phyloP scores from a whole-genome alignment of 2,888 invertebrate species.

The Microdon myrmicae region DNA sequence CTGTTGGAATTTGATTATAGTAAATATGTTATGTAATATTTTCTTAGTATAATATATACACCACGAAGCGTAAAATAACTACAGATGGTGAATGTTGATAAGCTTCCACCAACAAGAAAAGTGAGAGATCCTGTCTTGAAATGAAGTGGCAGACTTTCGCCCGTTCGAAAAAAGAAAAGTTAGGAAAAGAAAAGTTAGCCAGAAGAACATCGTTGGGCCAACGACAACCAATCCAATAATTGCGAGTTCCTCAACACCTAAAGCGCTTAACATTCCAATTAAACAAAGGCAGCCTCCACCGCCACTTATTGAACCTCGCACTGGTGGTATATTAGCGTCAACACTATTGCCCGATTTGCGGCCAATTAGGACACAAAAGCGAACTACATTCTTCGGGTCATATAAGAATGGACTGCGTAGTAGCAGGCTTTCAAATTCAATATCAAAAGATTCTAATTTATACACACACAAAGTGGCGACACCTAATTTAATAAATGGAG shows the following conservation, averaged over 20 bases:
- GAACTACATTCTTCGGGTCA: conserved; percentile 47
- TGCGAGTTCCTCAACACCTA: conserved; percentile 21
- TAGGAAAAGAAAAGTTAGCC: too few relatives aligned
- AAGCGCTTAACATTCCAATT: conserved; percentile 56
- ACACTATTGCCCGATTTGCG: conserved; percentile 53
- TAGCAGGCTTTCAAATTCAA: conserved; percentile 33
- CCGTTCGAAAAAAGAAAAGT: too few relatives aligned
- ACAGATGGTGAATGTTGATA: too few relatives aligned
- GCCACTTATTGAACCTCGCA: conserved; percentile 55
- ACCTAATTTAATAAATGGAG: conserved; percentile 25
- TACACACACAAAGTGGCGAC: conserved; percentile 21
- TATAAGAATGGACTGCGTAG: conserved; percentile 41
- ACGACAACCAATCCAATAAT: too few relatives aligned
- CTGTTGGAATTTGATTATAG: too few relatives aligned
- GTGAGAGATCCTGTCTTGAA: too few relatives aligned
- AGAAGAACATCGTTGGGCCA: too few relatives aligned
- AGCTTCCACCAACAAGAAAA: too few relatives aligned
- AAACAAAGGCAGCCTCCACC: conserved; percentile 54
- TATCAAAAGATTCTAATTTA: conserved; percentile 37
- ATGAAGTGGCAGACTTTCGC: too few relatives aligned
- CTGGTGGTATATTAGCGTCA: conserved; percentile 55
- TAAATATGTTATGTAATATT: too few relatives aligned
- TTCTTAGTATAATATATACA: too few relatives aligned
- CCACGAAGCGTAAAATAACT: too few relatives aligned
- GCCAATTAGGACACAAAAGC: conserved; percentile 30